Evolutionary conservation across 1,140 invertebrate species (phyloP), one percentile per base, ranked within the genome.

Genomic region (Cyclargus thomasi): DNA sequence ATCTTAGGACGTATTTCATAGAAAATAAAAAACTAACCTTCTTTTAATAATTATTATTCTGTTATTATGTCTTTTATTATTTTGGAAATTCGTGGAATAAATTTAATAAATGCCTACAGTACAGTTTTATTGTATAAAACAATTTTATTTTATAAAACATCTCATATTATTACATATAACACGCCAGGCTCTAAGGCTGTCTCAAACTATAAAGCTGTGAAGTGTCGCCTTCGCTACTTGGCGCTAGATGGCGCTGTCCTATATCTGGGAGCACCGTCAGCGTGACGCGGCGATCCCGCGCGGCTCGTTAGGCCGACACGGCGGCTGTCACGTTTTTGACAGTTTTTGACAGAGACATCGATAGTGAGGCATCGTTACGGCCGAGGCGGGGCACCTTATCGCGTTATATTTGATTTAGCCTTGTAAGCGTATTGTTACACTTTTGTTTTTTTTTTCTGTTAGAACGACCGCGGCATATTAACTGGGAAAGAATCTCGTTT

Each of bases 271-370:
- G 80, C 80, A 64, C 14, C 64, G 81, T 89, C 86, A 89, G 68
- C 67, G 66, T 88, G 85, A 88, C 74, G 68, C 74, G 76, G 63
- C 77, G 72, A 53, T 62, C 65, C 69, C 79, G 77, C 78, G 69
- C 82, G 84, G 74, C 85, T 90, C 87, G 87, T 90, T 90, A 90
- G 79, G 68, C 82, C 80, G 81, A 86, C 85, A 81, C 84, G 80
- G 75, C 81, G 82, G 74, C 81, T 85, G 87, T 88, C 87, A 87
- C 67, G 74, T 82, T 85, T 85, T 86, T 88, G 87, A 90, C 87
- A 88, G 83, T 86, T 86, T 85, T 84, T 84, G 85, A 90, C 87
- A 87, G 79, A 86, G 84, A 88, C 86, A 87, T 89, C 87, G 85
- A 87, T 90, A 86, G 79, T 77, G 76, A 74, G 79, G 70, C 80